Conservation (phyloP, 2,888 invertebrate genomes). For the Cartodere bifasciata region DNA sequence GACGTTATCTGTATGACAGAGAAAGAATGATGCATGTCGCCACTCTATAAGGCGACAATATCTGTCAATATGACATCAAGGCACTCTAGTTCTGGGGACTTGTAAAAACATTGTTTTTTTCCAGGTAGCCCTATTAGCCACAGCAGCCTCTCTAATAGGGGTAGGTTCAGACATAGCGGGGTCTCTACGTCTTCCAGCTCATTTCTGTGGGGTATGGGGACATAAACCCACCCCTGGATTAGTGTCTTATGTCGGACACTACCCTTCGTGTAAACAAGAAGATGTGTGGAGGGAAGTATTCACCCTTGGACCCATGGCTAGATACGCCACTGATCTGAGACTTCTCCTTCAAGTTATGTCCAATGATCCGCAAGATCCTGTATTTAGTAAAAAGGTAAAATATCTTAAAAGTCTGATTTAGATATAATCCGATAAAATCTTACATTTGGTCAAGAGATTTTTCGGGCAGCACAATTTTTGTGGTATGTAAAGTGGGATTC, state of each 20-base stretch:
- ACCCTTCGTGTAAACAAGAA: slow-evolving; percentile 48
- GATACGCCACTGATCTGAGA: slow-evolving; percentile 75
- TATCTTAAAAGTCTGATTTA: background rate
- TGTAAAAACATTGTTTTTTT: slow-evolving; percentile 17
- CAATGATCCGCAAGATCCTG: too few species aligned
- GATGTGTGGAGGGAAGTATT: slow-evolving; percentile 57
- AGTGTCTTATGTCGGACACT: slow-evolving; percentile 53
- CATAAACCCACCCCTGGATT: slow-evolving; percentile 72
- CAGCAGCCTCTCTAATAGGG: slow-evolving; percentile 71
- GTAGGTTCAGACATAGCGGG: slow-evolving; percentile 85
- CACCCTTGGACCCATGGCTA: slow-evolving; percentile 72
- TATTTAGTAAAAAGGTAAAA: too few species aligned
- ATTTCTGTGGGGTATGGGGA: slow-evolving; percentile 88
- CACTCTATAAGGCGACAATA: too few species aligned
- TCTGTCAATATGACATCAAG: too few species aligned
- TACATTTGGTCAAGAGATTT: too few species aligned
- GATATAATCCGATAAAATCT: too few species aligned
- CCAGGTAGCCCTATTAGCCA: slow-evolving; percentile 59
- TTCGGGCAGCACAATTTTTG: too few species aligned
- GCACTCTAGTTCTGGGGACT: too few species aligned
- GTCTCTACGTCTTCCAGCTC: slow-evolving; percentile 75
- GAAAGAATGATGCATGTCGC: too few species aligned
- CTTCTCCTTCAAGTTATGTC: slow-evolving; percentile 59
- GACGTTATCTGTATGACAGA: too few species aligned
- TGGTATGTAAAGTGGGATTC: too few species aligned